Evolutionary conservation across 1,140 invertebrate genomes (phyloP), one percentile per base, ranked within the genome.

Genomic region (Meloidogyne floridensis): DNA sequence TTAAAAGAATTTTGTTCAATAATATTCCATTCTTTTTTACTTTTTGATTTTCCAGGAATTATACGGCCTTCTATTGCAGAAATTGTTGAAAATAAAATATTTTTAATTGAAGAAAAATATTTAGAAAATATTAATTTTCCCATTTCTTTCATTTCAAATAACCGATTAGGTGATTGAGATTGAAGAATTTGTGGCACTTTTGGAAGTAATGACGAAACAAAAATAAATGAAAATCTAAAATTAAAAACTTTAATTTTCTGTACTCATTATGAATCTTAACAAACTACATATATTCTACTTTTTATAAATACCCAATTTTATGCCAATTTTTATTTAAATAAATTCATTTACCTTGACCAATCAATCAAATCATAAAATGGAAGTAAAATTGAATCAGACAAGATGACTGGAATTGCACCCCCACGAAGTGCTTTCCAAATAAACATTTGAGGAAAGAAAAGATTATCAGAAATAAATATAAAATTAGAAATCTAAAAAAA

Each of bases 321-420:
- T 32, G 32, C 32, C 32, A 32, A 32, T 32, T 32, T 42, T 20
- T n/a, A 74, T 18, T 80, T 77, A 47, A 80, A 76, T 32, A 80
- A 42, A 18, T 79, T 10, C 5, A 13, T 65, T 76, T 59, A 81
- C 81, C 32, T 65, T 18, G 56, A 69, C 81, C 81, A 81, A 56
- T 81, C 65, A 81, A 81, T 20, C 15, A 42, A 11, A 15, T 81
- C 81, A 71, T 71, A 75, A 47, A 81, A 81, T 13, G 81, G 81
- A 43, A 51, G 81, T 18, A 81, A 6, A 81, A 80, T 32, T 20
- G 32, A 18, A 65, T 79, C 79, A 43, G 81, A 81, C 20, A 81
- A 9, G 20, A 81, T 70, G 32, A 65, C 81, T 32, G 77, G 54
- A 18, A 81, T 47, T 54, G 70, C 42, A n/a, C 77, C 78, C 2